Conservation (phyloP, 1,140 invertebrate genomes). For the Meloidogyne floridensis region DNA sequence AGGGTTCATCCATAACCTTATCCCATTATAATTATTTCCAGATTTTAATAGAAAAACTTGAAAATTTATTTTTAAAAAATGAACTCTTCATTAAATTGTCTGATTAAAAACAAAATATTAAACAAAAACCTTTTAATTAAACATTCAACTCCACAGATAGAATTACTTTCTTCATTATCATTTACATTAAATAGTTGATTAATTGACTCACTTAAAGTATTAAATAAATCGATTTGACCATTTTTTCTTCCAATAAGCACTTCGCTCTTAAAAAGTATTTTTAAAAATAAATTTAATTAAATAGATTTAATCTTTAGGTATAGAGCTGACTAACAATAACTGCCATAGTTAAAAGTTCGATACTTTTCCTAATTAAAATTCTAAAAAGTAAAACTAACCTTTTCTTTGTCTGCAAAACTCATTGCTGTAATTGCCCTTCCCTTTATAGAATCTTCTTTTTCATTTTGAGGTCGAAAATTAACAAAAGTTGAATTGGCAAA, state of each 20-base stretch:
- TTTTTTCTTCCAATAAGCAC: conserved; percentile 29
- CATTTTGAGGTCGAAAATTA: conserved; percentile 19
- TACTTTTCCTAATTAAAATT: too few relatives aligned
- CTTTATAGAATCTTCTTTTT: conserved; percentile 17
- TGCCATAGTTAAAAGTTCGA: too few relatives aligned
- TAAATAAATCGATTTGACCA: conserved; percentile 33
- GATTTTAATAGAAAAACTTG: too few relatives aligned
- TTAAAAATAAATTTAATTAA: neutral
- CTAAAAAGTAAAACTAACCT: conserved; percentile 35
- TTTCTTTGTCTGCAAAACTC: conserved; percentile 37
- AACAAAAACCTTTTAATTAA: conserved; percentile 18
- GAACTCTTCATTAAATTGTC: too few relatives aligned
- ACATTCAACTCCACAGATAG: conserved; percentile 1
- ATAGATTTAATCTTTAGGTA: too few relatives aligned
- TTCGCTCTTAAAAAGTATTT: conserved; percentile 30
- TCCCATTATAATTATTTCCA: too few relatives aligned
- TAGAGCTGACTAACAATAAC: too few relatives aligned
- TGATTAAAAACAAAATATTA: too few relatives aligned
- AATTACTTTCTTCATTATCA: conserved; percentile 3
- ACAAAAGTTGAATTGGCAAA: conserved; percentile 16
- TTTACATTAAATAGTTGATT: conserved; percentile 24
- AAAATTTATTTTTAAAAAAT: too few relatives aligned
- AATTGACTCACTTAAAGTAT: conserved; percentile 31
- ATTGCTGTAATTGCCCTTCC: conserved; percentile 34
- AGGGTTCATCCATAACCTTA: too few relatives aligned